Percentiles rank a stretch among this genome's conserved stretches.
phyloP scores from a whole-genome alignment of 2,797 vertebrate species.

The Hippopotamyrus pictus region DNA sequence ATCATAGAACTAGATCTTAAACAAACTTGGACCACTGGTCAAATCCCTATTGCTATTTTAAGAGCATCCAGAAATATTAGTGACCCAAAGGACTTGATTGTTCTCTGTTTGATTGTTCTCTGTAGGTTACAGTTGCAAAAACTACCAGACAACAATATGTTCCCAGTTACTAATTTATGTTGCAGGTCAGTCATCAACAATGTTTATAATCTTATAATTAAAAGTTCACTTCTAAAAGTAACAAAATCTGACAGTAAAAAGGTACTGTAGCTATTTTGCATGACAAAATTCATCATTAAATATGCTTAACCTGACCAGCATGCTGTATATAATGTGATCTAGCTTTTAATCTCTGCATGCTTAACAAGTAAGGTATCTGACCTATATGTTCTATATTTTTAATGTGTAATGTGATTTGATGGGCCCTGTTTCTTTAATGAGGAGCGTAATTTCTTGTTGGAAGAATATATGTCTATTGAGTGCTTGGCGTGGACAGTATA shows the following conservation, averaged over 20 bases:
- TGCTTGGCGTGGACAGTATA: no score
- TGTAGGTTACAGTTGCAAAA: background rate
- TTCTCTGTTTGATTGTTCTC: background rate
- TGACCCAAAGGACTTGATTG: background rate
- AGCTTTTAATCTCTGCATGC: background rate
- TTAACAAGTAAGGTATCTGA: background rate
- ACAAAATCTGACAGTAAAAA: conserved; percentile 1
- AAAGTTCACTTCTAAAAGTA: background rate
- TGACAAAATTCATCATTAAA: background rate
- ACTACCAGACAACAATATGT: background rate
- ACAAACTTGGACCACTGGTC: background rate
- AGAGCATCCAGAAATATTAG: background rate
- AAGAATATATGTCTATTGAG: background rate
- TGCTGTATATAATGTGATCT: background rate
- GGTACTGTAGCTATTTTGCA: background rate
- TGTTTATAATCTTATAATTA: background rate
- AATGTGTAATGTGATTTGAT: background rate
- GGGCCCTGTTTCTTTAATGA: background rate
- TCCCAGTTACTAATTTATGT: background rate
- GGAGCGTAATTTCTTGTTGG: background rate
- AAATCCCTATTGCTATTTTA: conserved; percentile 5
- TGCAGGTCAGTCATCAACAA: background rate
- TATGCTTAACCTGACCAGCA: background rate
- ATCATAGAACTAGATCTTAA: background rate
- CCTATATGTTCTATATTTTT: background rate